Evolutionary conservation across 1,140 invertebrate species (phyloP), one percentile per base, ranked within the genome.

Genomic region (Episyrphus balteatus): DNA sequence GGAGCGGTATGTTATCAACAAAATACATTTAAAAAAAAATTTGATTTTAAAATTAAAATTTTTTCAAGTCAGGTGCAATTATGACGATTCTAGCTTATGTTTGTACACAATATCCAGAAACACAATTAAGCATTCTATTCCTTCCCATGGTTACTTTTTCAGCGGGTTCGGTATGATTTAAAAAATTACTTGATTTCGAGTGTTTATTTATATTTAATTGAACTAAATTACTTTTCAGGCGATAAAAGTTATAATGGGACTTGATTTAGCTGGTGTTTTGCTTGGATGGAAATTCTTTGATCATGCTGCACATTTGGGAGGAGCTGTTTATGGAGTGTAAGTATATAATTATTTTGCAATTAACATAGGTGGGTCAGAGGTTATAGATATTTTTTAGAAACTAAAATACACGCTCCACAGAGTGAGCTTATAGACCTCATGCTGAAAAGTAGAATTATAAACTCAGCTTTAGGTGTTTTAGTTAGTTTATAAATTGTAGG

Each of bases 231-330:
- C 12, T 53, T 72, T 73, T 46, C 66, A 91, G 87, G 93, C 86
- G 41, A 78, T 98, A 30, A 92, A 92, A 74, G 82, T 79, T 10
- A 74, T 97, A 39, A 79, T 97, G 62, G 73, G 77, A 2, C 60
- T 97, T 32, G 94, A 98, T 70, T 65, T 80, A 41, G 72, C 79
- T 19, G 93, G 93, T 15, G 75, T 94, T 33, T 30, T 93, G 6
- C 61, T 92, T 18, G 78, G 87, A n/a, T 98, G 92, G 92, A 83
- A 80, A 67, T 78, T 91, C 49, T 89, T 98, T 66, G 95, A 98
- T 64, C 94, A 98, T 74, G 92, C 93, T n/a, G 94, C 92, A 26
- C 95, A 98, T 84, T 79, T 98, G 54, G 91, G 92, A 42, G 94
- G 94, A 44, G 83, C 87, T 34, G 58, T 92, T 36, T 92, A 85